Percentiles rank a stretch among this genome's conserved stretches.
These are phyloP conservation scores for Hirudinaria manillensis DNA, from an alignment of 2,888 invertebrate species.

Conservation along the genomic window DNA sequence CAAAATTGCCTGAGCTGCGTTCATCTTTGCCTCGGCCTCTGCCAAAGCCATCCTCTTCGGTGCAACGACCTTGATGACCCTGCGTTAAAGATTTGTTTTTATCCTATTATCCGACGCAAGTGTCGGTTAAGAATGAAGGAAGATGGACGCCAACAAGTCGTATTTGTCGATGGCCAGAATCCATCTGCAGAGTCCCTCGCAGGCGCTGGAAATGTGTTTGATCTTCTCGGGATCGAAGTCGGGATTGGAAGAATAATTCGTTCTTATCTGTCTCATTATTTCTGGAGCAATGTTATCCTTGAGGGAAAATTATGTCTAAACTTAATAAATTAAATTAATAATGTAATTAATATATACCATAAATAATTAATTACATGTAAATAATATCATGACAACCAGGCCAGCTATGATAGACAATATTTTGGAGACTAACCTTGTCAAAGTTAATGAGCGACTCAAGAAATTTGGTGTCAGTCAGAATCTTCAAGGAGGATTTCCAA, in stretches of 20 bases:
- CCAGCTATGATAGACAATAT: too few species aligned
- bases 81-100: slow-evolving; percentile 35
- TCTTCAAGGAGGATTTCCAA: slow-evolving; percentile 54
- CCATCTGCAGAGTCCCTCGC: slow-evolving; percentile 66
- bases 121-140: background rate
- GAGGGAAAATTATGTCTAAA: background rate
- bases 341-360: background rate
- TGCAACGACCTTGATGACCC: slow-evolving; percentile 55
- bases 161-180: slow-evolving; percentile 54
- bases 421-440: slow-evolving; percentile 47
- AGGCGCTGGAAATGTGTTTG: slow-evolving; percentile 76
- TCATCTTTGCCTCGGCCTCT: slow-evolving; percentile 51
- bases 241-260: slow-evolving; percentile 63
- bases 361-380: background rate
- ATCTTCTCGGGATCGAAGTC: slow-evolving; percentile 88
- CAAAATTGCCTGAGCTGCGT: slow-evolving; percentile 52
- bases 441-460: slow-evolving; percentile 50
- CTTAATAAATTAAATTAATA: background rate
- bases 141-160: slow-evolving; percentile 47
- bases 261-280: slow-evolving; percentile 51
- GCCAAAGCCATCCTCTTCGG: slow-evolving; percentile 55
- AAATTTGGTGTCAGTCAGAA: slow-evolving; percentile 55
- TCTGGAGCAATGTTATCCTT: slow-evolving; percentile 52
- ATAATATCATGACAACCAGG: too few species aligned
- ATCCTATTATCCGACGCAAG: background rate